A percentile compares a stretch with the other conserved stretches of the same genome.
These are phyloP conservation scores for Eospalax fontanierii DNA, from an alignment of 2,797 vertebrate species.

Conservation along the genomic window DNA sequence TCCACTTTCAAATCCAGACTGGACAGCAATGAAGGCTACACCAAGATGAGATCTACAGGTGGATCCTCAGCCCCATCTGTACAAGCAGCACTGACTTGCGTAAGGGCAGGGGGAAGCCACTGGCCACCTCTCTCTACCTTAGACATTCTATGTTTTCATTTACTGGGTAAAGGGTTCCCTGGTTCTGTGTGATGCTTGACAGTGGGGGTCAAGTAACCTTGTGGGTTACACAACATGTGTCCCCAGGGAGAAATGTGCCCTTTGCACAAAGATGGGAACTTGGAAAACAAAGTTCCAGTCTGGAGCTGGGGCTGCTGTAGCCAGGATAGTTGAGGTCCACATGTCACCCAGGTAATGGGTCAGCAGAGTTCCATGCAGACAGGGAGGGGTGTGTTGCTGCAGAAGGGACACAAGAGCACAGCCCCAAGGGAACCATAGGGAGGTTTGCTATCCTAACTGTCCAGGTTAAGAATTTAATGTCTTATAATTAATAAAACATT, in stretches of 20 bases:
- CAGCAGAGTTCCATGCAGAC: background rate
- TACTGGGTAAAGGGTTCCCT: background rate
- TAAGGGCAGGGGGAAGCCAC: too few relatives aligned
- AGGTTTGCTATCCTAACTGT: too few relatives aligned
- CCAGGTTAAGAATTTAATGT: conserved; percentile 17
- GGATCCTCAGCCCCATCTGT: background rate
- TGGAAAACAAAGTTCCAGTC: background rate
- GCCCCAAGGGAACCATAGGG: too few relatives aligned
- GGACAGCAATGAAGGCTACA: background rate
- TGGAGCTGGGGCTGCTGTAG: background rate
- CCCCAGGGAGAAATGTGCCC: background rate
- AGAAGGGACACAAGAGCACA: background rate
- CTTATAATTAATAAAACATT: conserved; percentile 95
- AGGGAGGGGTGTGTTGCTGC: background rate
- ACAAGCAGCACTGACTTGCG: background rate
- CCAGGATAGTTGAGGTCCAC: background rate
- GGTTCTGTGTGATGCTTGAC: background rate
- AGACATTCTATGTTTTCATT: background rate
- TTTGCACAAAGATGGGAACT: background rate
- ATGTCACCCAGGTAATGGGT: background rate
- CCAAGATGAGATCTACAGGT: background rate
- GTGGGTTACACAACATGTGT: background rate
- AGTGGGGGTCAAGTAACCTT: background rate
- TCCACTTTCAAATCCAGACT: background rate
- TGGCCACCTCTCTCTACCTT: background rate